Evolutionary conservation across 2,797 vertebrate species (phyloP).

Genomic region (Iguana delicatissima): DNA sequence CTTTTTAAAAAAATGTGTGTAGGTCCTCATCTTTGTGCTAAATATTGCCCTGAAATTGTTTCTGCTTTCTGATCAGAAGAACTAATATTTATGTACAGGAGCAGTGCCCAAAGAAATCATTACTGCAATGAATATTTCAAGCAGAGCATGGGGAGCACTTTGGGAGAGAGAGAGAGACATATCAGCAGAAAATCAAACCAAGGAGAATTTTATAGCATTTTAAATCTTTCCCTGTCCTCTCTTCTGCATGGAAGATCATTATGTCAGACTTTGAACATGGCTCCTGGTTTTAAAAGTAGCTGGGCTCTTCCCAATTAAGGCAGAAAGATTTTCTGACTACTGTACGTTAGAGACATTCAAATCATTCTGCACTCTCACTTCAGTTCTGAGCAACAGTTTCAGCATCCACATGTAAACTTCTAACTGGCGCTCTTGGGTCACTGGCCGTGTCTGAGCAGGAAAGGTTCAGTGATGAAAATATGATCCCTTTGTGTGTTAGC

Average conservation of each 20-base stretch:
- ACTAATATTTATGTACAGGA: conserved; percentile 73
- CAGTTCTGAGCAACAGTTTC: conserved; percentile 21
- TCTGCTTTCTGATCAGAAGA: conserved; percentile 54
- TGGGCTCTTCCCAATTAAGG: conserved; percentile 42
- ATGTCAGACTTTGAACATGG: conserved; percentile 48
- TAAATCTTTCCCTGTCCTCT: conserved; percentile 68
- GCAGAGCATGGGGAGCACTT: conserved; percentile 66
- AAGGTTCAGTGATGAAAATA: not conserved
- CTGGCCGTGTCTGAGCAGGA: not conserved
- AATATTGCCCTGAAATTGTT: conserved; percentile 56
- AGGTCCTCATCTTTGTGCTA: conserved; percentile 49
- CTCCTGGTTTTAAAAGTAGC: conserved; percentile 52
- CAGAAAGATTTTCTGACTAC: conserved; percentile 32
- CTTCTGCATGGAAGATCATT: conserved; percentile 61
- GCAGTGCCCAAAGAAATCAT: conserved; percentile 73
- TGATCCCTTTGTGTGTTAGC: not conserved
- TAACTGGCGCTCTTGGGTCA: conserved; percentile 3
- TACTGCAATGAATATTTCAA: conserved; percentile 75
- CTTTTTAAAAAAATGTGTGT: conserved; percentile 1
- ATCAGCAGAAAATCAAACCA: conserved; percentile 73
- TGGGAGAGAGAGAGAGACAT: conserved; percentile 58
- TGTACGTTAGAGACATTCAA: not conserved
- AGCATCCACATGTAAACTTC: conserved; percentile 29
- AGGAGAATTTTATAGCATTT: conserved; percentile 70
- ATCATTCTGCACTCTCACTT: conserved; percentile 22